Percentiles rank a stretch among this genome's conserved stretches.
phyloP scores from a whole-genome alignment of 2,888 invertebrate genomes.

The Elysia crispata region DNA sequence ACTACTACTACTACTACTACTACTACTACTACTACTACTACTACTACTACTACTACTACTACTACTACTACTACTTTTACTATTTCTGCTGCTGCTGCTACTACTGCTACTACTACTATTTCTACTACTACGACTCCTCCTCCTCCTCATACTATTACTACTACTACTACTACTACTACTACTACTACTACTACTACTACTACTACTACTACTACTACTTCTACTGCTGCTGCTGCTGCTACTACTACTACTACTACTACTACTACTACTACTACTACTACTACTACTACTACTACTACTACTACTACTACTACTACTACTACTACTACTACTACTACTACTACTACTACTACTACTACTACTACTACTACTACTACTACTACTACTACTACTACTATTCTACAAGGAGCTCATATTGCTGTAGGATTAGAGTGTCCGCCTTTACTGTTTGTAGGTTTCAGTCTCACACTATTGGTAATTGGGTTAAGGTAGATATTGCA shows the following conservation, averaged over 20 bases:
- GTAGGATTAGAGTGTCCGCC: too few species aligned
- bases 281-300: slow-evolving; percentile 9
- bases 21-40: slow-evolving; percentile 4
- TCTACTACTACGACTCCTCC: too few species aligned
- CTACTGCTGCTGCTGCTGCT: background rate
- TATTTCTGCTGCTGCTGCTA: too few species aligned
- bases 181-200: slow-evolving; percentile 9
- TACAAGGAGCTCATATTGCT: too few species aligned
- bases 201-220: slow-evolving; percentile 4
- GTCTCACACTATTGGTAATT: too few species aligned
- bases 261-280: slow-evolving; percentile 9
- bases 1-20: slow-evolving; percentile 1
- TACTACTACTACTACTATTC: too few species aligned
- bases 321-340: slow-evolving; percentile 9
- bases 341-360: slow-evolving; percentile 9
- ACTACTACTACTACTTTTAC: background rate
- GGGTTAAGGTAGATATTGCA: too few species aligned
- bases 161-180: too few species aligned
- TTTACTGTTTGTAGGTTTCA: too few species aligned
- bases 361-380: slow-evolving; percentile 1
- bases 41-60: slow-evolving; percentile 4
- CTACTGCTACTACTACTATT: too few species aligned
- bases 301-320: slow-evolving; percentile 9
- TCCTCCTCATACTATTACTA: too few species aligned
- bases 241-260: slow-evolving; percentile 9